A percentile compares a stretch with the other conserved stretches of the same genome.
Evolutionary conservation across 2,888 invertebrate species (phyloP).

Genomic region (Andrena haemorrhoa): DNA sequence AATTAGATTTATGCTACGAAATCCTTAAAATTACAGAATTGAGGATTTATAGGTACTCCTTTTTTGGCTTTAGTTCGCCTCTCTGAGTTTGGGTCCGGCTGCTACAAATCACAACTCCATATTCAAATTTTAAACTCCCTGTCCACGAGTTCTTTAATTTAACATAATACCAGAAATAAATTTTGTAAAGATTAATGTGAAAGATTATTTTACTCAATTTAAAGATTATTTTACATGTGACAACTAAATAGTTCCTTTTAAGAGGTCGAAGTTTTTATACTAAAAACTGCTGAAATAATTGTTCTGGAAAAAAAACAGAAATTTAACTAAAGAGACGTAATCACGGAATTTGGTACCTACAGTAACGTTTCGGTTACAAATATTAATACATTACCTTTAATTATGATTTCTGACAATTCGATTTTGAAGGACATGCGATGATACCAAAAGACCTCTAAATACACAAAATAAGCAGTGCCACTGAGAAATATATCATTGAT

Average conservation of each 20-base stretch:
- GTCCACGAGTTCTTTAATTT: background rate
- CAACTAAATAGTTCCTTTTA: too few species aligned
- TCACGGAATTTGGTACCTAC: background rate
- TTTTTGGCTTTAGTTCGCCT: constrained; percentile 58
- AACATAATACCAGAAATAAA: too few species aligned
- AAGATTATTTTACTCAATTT: too few species aligned
- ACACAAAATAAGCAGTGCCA: too few species aligned
- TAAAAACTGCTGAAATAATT: background rate
- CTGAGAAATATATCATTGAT: too few species aligned
- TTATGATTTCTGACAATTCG: background rate
- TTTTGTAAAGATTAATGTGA: too few species aligned
- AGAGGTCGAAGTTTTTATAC: too few species aligned
- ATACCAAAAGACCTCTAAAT: too few species aligned
- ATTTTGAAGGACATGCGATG: background rate
- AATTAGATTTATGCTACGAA: constrained; percentile 83
- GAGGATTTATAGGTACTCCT: constrained; percentile 80
- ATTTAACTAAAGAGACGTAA: background rate
- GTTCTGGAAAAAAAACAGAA: constrained; percentile 18
- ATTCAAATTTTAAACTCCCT: background rate
- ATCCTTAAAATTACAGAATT: constrained; percentile 82
- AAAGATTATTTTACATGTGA: too few species aligned
- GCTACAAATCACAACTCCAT: constrained; percentile 18
- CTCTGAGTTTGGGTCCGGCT: constrained; percentile 24
- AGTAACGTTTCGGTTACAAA: background rate
- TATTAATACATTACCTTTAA: background rate